Evolutionary conservation across 2,888 invertebrate genomes (phyloP).

Genomic region (Unio pictorum): DNA sequence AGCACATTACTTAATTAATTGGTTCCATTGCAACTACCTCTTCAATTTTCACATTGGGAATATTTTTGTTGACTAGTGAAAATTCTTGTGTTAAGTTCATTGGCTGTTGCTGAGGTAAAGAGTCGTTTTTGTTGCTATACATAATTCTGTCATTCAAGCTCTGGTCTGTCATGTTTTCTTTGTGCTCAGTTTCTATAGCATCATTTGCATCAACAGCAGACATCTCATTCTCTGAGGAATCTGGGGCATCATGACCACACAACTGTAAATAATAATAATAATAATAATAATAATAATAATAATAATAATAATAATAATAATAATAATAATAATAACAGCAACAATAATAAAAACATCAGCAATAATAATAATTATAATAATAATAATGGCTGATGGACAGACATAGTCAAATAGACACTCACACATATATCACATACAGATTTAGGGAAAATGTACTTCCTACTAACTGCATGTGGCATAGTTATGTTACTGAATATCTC

Average conservation of each 20-base stretch:
- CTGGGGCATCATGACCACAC: conserved; percentile 53
- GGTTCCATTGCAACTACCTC: conserved; percentile 61
- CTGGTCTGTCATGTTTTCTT: conserved; percentile 8
- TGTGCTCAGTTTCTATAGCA: conserved; percentile 8
- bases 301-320: no score
- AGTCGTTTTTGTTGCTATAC: conserved; percentile 21
- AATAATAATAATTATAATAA: no score
- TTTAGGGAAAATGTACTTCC: no score
- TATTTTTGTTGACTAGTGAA: conserved; percentile 82
- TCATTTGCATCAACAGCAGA: conserved; percentile 15
- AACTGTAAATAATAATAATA: conserved; percentile 29
- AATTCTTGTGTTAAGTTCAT: conserved; percentile 83
- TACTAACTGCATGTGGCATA: no score
- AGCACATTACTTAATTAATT: not conserved
- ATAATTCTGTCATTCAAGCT: conserved; percentile 14
- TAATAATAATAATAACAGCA: no score
- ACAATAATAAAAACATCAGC: no score
- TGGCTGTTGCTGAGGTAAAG: conserved; percentile 63
- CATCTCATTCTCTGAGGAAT: conserved; percentile 37
- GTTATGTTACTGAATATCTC: no score
- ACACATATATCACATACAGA: no score
- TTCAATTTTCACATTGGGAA: conserved; percentile 79
- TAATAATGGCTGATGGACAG: no score
- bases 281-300: not conserved
- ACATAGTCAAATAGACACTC: no score